Evolutionary conservation across 2,113 vertebrate genomes (phyloP), one percentile per base, ranked within the genome.

Genomic region (Microcebus jonahi): DNA sequence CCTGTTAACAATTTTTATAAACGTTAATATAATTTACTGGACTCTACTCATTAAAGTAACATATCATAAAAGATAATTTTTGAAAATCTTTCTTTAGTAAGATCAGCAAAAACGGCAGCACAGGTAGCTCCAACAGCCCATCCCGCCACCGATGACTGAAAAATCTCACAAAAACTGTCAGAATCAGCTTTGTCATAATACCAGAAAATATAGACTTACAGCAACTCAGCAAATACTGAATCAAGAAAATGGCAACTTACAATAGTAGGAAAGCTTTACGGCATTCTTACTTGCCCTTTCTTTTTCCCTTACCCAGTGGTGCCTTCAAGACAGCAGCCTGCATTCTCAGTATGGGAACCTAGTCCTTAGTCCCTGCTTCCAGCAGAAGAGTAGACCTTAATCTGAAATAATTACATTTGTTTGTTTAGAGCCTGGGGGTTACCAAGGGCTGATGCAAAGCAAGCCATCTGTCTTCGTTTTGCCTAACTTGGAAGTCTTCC

Each of bases 1-100:
- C 99, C 99, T 99, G 97, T 90, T 50, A 92, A 97, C 39, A 84
- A 71, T 76, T 93, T 88, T 71, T 61, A 82, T 34, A 88, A 92
- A 93, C 75, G 53, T 90, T 42, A 97, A 73, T 59, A 34, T 55
- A 48, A 88, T n/a, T 82, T 93, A 14, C 21, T 80, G 45, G 6
- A 59, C 34, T 92, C 48, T 14, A 50, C 42, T 94, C 59, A 88
- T 34, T 90, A 93, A 76, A 95, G 42, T 6, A 81, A 80, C 48
- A 12, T 84, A 71, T 61, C 45, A 67, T 50, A 83, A 90, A 76
- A 59, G 81, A 85, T 29, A 27, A 53, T 25, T 82, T 73, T 42
- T 48, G 12, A 48, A 91, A 90, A 20, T 67, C 15, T 90, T 82
- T 84, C 45, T 83, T 88, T 45, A 94, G 39, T 76, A 83, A 88